Conservation (phyloP, 2,888 invertebrate species). For the Podabrus alpinus region DNA sequence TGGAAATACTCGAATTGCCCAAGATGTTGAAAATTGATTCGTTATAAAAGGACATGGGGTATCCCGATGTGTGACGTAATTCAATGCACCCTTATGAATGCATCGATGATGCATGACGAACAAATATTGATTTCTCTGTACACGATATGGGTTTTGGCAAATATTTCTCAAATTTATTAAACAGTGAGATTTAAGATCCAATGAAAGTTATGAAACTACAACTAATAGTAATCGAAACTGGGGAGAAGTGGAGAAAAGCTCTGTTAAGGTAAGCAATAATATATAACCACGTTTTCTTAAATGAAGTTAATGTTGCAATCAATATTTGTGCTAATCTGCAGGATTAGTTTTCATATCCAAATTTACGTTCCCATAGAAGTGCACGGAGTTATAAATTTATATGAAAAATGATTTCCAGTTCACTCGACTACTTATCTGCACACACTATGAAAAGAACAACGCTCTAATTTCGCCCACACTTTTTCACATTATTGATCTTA, state of each 20-base stretch:
- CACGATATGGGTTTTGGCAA: neutral
- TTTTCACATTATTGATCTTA: too few species aligned
- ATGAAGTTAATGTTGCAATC: too few species aligned
- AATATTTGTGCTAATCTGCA: too few species aligned
- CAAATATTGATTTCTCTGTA: neutral
- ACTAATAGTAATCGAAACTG: slow-evolving; percentile 58
- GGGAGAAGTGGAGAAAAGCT: slow-evolving; percentile 58
- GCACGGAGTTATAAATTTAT: too few species aligned
- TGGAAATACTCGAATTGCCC: neutral
- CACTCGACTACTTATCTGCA: too few species aligned
- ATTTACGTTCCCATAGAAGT: too few species aligned
- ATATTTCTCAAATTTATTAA: neutral
- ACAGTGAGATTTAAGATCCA: neutral
- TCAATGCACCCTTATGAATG: neutral
- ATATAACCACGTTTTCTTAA: too few species aligned
- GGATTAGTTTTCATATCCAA: too few species aligned
- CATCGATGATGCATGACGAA: neutral
- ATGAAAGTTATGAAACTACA: slow-evolving; percentile 55
- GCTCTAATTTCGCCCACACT: too few species aligned
- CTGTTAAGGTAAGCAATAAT: slow-evolving; percentile 56
- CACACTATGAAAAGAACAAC: too few species aligned
- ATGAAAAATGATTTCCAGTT: too few species aligned
- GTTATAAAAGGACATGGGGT: neutral
- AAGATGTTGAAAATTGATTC: neutral
- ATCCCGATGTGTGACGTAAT: neutral